Percentiles rank a stretch among this genome's conserved stretches.
These are phyloP conservation scores for Choloepus hoffmanni DNA, from an alignment of 2,113 vertebrate species.

Conservation along the genomic window DNA sequence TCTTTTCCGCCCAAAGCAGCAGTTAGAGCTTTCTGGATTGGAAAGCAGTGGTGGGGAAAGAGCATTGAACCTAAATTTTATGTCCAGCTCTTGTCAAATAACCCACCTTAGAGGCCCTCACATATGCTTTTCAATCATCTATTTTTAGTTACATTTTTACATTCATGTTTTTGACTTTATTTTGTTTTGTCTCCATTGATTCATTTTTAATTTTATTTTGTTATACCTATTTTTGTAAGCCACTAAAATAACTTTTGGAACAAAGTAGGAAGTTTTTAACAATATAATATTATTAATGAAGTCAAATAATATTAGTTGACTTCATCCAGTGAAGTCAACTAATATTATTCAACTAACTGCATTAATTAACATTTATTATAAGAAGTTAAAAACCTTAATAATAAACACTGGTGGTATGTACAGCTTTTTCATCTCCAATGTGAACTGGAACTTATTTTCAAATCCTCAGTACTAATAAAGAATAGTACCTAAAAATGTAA, in stretches of 20 bases:
- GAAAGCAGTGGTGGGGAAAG: background rate
- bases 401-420: background rate
- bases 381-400: background rate
- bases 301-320: background rate
- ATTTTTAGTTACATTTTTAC: no score
- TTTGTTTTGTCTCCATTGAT: no score
- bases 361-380: slow-evolving; percentile 8
- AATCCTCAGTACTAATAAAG: background rate
- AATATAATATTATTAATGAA: background rate
- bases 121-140: background rate
- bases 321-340: slow-evolving; percentile 19
- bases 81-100: background rate
- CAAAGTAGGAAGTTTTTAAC: background rate
- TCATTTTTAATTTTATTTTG: no score
- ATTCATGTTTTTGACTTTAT: no score
- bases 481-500: background rate
- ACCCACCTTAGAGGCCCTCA: background rate
- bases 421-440: background rate
- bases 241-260: no score
- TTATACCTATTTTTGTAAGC: no score
- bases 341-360: background rate
- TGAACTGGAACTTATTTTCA: slow-evolving; percentile 32
- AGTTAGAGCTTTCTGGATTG: background rate
- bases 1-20: background rate
- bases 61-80: background rate